These are phyloP conservation scores for Acrobasis consociella DNA, from an alignment of 2,888 invertebrate species.

Conservation along the genomic window DNA sequence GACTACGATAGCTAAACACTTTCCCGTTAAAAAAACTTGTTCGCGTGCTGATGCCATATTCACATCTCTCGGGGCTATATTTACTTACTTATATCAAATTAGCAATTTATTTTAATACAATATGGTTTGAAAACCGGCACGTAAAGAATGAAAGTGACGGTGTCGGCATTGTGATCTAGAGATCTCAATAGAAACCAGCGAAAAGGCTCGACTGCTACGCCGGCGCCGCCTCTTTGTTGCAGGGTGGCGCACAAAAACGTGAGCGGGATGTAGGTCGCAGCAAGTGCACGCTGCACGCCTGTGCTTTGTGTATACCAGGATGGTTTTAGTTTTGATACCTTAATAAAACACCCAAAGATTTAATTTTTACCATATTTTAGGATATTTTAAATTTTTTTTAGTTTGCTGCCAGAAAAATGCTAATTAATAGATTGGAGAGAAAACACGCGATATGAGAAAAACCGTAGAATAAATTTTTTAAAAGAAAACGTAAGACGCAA, in stretches of 20 bases:
- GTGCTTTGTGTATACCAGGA: constrained; percentile 19
- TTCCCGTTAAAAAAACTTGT: constrained; percentile 5
- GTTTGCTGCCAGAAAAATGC: too few species aligned
- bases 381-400: too few species aligned
- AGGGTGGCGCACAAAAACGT: constrained; percentile 65
- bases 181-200: constrained; percentile 73
- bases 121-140: constrained; percentile 57
- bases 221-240: constrained; percentile 52
- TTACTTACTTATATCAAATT: constrained; percentile 40
- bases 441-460: too few species aligned
- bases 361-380: too few species aligned
- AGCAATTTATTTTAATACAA: constrained; percentile 34
- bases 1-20: constrained; percentile 7
- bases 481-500: not conserved
- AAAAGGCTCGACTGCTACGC: constrained; percentile 54
- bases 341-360: too few species aligned
- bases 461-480: not conserved
- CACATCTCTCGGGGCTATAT: constrained; percentile 32
- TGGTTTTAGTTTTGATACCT: too few species aligned
- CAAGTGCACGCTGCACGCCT: constrained; percentile 63
- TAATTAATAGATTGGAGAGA: too few species aligned
- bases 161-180: constrained; percentile 70
- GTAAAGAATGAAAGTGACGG: constrained; percentile 73
- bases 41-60: constrained; percentile 4
- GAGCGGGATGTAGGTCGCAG: constrained; percentile 71